A percentile compares a stretch with the other conserved stretches of the same genome.
Conservation (phyloP, 2,113 vertebrate genomes). For the Tetrao urogallus region DNA sequence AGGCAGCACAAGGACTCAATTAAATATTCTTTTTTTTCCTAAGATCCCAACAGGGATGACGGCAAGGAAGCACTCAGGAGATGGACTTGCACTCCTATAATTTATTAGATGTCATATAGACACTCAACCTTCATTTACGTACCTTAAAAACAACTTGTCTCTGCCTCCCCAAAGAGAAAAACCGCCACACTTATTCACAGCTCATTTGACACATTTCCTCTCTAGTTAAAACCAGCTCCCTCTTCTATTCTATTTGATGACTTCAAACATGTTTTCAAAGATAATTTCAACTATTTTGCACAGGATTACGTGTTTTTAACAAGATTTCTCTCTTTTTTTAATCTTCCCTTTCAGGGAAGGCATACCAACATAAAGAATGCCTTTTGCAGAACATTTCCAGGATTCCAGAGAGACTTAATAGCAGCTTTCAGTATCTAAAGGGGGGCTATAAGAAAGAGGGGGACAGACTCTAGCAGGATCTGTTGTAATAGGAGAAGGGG, state of each 20-base stretch:
- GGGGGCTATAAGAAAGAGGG: no score
- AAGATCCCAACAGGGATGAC: not conserved
- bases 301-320: not conserved
- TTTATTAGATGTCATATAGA: constrained; percentile 14
- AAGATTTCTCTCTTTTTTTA: not conserved
- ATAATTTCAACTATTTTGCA: not conserved
- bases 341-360: not conserved
- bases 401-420: no score
- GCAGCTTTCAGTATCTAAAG: no score
- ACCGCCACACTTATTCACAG: not conserved
- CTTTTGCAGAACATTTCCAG: not conserved
- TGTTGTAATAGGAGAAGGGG: no score
- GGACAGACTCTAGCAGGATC: no score
- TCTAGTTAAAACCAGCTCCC: not conserved
- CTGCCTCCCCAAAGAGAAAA: constrained; percentile 1
- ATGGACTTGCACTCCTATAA: not conserved
- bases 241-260: not conserved
- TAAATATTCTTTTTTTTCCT: not conserved
- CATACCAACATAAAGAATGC: not conserved
- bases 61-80: not conserved
- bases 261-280: not conserved
- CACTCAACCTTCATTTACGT: constrained; percentile 3
- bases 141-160: constrained; percentile 17
- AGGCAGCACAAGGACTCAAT: not conserved
- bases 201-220: not conserved